These are phyloP conservation scores for Drosophila paulistorum DNA, from an alignment of 1,140 invertebrate species.

Conservation along the genomic window DNA sequence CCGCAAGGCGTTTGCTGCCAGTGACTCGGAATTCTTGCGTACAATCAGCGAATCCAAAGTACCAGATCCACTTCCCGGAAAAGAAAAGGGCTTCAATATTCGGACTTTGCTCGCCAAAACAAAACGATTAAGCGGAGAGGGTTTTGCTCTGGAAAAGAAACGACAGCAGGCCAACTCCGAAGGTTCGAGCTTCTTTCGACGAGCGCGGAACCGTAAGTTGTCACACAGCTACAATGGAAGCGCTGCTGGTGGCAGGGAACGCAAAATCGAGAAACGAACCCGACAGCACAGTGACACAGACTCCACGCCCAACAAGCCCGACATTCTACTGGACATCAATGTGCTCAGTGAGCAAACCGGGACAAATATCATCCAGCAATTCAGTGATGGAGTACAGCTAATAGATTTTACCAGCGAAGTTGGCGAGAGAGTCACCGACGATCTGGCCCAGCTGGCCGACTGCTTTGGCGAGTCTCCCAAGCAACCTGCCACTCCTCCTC, in stretches of 20 bases:
- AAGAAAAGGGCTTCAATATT: slow-evolving; percentile 74
- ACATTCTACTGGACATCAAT: slow-evolving; percentile 80
- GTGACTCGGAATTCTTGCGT: slow-evolving; percentile 80
- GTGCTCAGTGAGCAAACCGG: slow-evolving; percentile 68
- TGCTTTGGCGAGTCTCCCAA: slow-evolving; percentile 72
- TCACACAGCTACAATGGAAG: slow-evolving; percentile 80
- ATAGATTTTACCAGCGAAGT: slow-evolving; percentile 68
- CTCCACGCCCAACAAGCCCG: slow-evolving; percentile 75
- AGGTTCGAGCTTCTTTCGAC: slow-evolving; percentile 71
- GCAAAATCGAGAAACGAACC: slow-evolving; percentile 63
- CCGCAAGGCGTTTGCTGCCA: slow-evolving; percentile 65
- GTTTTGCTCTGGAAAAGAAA: slow-evolving; percentile 74
- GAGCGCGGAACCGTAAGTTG: slow-evolving; percentile 74
- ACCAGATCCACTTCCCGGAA: slow-evolving; percentile 41
- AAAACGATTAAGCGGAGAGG: slow-evolving; percentile 75
- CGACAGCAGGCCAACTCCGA: slow-evolving; percentile 74
- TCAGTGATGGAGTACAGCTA: slow-evolving; percentile 66
- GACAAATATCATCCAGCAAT: slow-evolving; percentile 55
- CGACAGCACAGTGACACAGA: slow-evolving; percentile 79
- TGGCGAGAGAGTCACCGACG: slow-evolving; percentile 39
- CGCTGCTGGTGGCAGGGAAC: slow-evolving; percentile 56
- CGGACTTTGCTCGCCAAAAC: slow-evolving; percentile 71
- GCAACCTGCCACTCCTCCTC: slow-evolving; percentile 73
- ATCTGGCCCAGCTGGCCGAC: slow-evolving; percentile 70
- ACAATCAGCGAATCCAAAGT: slow-evolving; percentile 55